These are phyloP conservation scores for Schizopygopsis malacanthus DNA, from an alignment of 2,797 vertebrate species.

Conservation along the genomic window DNA sequence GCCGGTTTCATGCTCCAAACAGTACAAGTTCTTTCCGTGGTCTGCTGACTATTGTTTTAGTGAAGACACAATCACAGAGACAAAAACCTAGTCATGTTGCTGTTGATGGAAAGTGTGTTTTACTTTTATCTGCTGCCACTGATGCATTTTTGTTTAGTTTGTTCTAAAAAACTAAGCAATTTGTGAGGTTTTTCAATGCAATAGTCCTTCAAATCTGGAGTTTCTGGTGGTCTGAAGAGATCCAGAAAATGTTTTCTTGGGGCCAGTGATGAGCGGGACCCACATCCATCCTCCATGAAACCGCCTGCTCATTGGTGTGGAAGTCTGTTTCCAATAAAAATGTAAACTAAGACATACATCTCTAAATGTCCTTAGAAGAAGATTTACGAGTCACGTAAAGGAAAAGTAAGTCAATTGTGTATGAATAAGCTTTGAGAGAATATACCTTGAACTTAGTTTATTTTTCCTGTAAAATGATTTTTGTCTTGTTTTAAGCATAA, in stretches of 20 bases:
- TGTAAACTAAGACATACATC: neutral
- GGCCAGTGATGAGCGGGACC: neutral
- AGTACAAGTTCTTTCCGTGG: slow-evolving; percentile 41
- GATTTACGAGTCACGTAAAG: neutral
- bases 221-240: neutral
- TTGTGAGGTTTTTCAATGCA: neutral
- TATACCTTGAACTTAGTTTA: neutral
- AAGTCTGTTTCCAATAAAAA: neutral
- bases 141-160: slow-evolving; percentile 13
- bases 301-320: neutral
- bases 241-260: neutral
- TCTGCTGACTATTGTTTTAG: slow-evolving; percentile 50
- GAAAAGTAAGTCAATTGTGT: no score
- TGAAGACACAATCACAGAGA: slow-evolving; percentile 38
- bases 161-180: neutral
- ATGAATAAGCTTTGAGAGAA: neutral
- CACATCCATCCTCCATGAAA: neutral
- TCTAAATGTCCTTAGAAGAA: neutral
- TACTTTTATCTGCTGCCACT: neutral
- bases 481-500: neutral
- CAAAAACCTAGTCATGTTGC: neutral
- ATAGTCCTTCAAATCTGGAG: neutral
- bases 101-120: neutral
- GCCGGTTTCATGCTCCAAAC: slow-evolving; percentile 53
- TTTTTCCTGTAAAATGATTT: neutral